Conservation (phyloP, 1,140 invertebrate species). For the Ridgeia piscesae region DNA sequence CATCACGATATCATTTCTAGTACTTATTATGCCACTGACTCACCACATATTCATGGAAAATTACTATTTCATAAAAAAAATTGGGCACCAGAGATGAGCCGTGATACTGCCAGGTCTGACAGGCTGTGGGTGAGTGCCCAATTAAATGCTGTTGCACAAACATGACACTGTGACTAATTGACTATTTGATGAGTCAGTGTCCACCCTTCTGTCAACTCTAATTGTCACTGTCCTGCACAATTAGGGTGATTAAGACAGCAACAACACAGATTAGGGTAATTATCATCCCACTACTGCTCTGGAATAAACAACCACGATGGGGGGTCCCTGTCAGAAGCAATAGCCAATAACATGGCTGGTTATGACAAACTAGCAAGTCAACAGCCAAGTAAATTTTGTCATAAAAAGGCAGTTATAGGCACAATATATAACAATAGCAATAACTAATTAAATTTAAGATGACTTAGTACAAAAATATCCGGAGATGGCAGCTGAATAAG, state of each 20-base stretch:
- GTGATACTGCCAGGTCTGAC: background rate
- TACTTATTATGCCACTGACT: background rate
- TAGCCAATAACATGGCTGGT: background rate
- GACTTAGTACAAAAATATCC: too few species aligned
- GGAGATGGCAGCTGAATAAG: too few species aligned
- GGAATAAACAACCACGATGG: background rate
- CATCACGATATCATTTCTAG: background rate
- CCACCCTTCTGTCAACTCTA: background rate
- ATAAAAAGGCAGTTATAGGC: too few species aligned
- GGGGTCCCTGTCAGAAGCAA: background rate
- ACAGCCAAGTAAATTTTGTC: background rate
- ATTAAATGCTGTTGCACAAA: background rate
- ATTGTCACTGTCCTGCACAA: background rate
- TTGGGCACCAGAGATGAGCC: background rate
- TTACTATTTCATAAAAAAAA: background rate
- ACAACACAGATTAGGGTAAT: background rate
- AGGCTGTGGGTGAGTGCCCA: background rate
- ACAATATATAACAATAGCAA: too few species aligned
- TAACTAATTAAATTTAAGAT: too few species aligned
- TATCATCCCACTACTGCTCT: background rate
- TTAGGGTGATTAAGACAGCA: background rate
- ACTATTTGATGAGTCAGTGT: background rate
- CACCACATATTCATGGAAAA: background rate
- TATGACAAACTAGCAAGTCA: background rate
- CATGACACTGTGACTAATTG: background rate